Evolutionary conservation across 2,888 invertebrate genomes (phyloP), one percentile per base, ranked within the genome.

Genomic region (Strigamia crassipes): DNA sequence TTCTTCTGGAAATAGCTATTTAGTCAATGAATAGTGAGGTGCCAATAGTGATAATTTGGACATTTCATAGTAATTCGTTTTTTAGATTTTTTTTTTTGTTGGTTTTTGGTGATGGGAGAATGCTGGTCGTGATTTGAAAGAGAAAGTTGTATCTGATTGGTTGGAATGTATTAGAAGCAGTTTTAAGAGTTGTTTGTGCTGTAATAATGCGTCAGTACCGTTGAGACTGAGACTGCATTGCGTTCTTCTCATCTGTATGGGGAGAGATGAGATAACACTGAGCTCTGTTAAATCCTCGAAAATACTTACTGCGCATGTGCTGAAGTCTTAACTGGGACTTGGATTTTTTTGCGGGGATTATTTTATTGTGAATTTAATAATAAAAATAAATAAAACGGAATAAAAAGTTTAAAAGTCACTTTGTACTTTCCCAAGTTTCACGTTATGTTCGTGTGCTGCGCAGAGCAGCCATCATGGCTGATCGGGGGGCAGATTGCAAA

Each of bases 181-280:
- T 38, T 38, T 34, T 38, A 38, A 38, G 38, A 38, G 38, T 56
- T 56, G 56, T 56, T 56, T 56, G 46, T 46, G 38, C 38, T n/a
- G 46, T 2, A 46, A 46, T 46, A 46, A 46, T 56, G n/a, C 56
- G 56, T 56, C 56, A 21, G 56, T 18, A 18, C 56, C 56, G 6
- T 56, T 56, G 56, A n/a, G 56, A 38, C 38, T 38, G 38, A 2
- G 38, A 56, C 56, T 56, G 56, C 56, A 56, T 56, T 56, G 56
- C 56, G 56, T 56, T 56, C n/a, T 56, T 56, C 56, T 56, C 56
- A 56, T 56, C 56, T 56, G 56, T 56, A 56, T 56, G 56, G 56
- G 56, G 10, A 18, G 56, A 56, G 21, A 8, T 56, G 56, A 21
- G n/a, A 56, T 18, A 9, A n/a, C 56, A 18, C 12, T 56, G 56